These are phyloP conservation scores for Stichodactyla mertensii DNA, from an alignment of 64 coral and sea anemone genomes.

Conservation along the genomic window DNA sequence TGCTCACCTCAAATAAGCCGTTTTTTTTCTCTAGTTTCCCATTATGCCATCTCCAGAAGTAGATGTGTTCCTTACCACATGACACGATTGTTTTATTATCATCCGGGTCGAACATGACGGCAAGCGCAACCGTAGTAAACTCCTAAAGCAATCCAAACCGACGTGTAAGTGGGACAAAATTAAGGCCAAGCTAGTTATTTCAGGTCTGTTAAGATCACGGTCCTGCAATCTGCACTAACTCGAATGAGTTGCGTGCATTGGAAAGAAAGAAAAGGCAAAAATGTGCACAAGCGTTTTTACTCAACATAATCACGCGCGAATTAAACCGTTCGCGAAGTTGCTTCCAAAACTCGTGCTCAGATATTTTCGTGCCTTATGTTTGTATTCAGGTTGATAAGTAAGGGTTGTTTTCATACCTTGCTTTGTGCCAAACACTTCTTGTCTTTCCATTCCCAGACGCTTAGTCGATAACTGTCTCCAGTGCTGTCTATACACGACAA, in stretches of 20 bases:
- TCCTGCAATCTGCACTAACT: too few species aligned
- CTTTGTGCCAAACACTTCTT: slow-evolving; percentile 39
- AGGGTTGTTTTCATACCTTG: slow-evolving; percentile 26
- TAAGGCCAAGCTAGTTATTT: neutral
- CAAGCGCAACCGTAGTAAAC: slow-evolving; percentile 45
- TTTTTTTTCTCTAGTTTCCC: slow-evolving; percentile 73
- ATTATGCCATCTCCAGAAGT: slow-evolving; percentile 80
- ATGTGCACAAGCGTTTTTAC: too few species aligned
- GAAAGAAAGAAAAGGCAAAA: too few species aligned
- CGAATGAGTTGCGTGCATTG: too few species aligned
- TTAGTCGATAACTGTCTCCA: slow-evolving; percentile 41
- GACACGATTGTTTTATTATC: slow-evolving; percentile 69
- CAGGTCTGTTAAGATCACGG: too few species aligned
- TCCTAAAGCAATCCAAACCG: slow-evolving; percentile 17
- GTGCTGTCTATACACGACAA: slow-evolving; percentile 53
- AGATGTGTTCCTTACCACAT: slow-evolving; percentile 74
- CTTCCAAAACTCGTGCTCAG: neutral
- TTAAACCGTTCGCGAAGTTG: too few species aligned
- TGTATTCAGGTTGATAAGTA: too few species aligned
- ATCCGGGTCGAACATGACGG: slow-evolving; percentile 67
- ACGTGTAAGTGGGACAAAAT: neutral
- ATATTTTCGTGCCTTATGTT: too few species aligned
- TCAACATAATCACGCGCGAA: too few species aligned
- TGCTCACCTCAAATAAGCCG: slow-evolving; percentile 70
- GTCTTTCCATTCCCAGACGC: slow-evolving; percentile 75